Evolutionary conservation across 2,113 vertebrate species (phyloP), one percentile per base, ranked within the genome.

Genomic region (Cardinalis cardinalis): DNA sequence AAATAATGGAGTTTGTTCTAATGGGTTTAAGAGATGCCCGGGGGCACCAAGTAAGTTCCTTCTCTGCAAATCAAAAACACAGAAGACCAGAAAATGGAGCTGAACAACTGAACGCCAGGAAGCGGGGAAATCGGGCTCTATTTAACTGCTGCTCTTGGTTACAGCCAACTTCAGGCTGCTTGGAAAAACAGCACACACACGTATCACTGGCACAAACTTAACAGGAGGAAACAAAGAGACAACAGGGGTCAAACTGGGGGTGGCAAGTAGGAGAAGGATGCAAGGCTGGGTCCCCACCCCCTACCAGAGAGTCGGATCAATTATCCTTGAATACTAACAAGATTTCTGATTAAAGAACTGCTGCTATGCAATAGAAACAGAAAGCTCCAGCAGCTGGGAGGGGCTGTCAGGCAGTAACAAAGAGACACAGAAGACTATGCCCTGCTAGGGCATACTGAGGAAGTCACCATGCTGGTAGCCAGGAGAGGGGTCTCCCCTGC

Each of bases 61-160:
- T 97, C 96, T 96, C 96, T 92, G 92, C 97, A 97, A 97, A 97
- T 97, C 88, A 97, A 96, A 98, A 97, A 95, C 66, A 93, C 95
- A 95, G 96, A 96, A 97, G 93, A 89, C 94, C 87, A 97, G 96
- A 98, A 97, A 98, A 97, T 96, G 95, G 95, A 97, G 96, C 96
- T 12, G 91, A 95, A 96, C 94, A 96, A 96, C 91, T 95, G 60
- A 97, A 91, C 20, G 63, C 96, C 90, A 92, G 96, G 93, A 97
- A 98, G 94, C 85, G 3, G 91, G 78, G 93, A 95, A 97, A 96
- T 88, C 88, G 16, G 95, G 89, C 94, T 97, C 93, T 96, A 95
- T 96, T 95, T 90, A 95, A 91, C 46, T 58, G 96, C 97, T 93
- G 94, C 95, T 97, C 95, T 96, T 96, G 96, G 97, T 96, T 97